Evolutionary conservation across 37 sponge, comb jelly and placozoan species (phyloP).

Genomic region (Dysidea cf. avara): DNA sequence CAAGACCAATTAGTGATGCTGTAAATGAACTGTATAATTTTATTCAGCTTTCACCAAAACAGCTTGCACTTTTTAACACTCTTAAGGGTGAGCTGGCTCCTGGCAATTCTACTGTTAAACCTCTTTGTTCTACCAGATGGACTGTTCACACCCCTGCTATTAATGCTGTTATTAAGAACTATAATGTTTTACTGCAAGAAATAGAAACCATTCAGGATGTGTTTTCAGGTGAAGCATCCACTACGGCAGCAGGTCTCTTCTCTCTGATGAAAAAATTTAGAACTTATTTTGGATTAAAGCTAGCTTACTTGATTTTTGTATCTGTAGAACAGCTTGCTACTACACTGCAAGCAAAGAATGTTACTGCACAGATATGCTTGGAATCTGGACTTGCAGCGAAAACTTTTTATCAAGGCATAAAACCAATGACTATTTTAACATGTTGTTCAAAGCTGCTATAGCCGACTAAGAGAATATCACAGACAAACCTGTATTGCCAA

Average conservation of each 20-base stretch:
- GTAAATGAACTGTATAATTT: slow-evolving; percentile 33
- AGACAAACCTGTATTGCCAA: not conserved
- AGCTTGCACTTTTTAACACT: slow-evolving; percentile 6
- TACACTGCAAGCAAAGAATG: slow-evolving; percentile 45
- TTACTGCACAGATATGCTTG: slow-evolving; percentile 38
- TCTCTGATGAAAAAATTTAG: slow-evolving; percentile 44
- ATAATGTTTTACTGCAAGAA: slow-evolving; percentile 11
- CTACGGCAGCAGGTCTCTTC: slow-evolving; percentile 29
- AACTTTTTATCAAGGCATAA: not conserved
- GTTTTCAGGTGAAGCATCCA: slow-evolving; percentile 25
- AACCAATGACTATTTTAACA: not conserved
- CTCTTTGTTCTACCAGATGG: slow-evolving; percentile 64
- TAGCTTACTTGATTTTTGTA: slow-evolving; percentile 46
- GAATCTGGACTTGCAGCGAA: not conserved
- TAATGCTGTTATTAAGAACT: slow-evolving; percentile 34
- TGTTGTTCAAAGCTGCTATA: not conserved
- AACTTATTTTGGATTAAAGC: slow-evolving; percentile 71
- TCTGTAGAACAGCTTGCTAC: slow-evolving; percentile 51
- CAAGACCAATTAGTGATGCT: slow-evolving; percentile 35
- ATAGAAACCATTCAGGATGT: slow-evolving; percentile 33
- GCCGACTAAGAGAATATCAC: not conserved
- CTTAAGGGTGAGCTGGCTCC: no score
- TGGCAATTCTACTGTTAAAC: slow-evolving; percentile 10
- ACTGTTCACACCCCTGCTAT: slow-evolving; percentile 60
- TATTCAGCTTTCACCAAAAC: slow-evolving; percentile 53